A percentile compares a stretch with the other conserved stretches of the same genome.
Evolutionary conservation across 2,113 vertebrate species (phyloP).

Genomic region (Esox niger): DNA sequence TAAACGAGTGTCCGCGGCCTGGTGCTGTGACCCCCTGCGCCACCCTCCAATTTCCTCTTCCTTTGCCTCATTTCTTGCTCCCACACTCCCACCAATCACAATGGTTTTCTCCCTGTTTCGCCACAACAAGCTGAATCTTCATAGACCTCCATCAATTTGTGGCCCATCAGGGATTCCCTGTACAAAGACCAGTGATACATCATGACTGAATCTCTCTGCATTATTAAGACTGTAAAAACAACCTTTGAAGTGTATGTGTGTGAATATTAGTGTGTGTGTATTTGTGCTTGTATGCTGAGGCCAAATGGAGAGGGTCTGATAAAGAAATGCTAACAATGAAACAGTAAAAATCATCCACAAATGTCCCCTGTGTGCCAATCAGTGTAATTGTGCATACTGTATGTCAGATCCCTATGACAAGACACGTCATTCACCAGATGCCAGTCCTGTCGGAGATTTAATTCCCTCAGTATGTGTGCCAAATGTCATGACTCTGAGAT

Average conservation of each 20-base stretch:
- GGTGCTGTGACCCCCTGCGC: slow-evolving; percentile 63
- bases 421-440: too few species aligned
- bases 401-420: too few species aligned
- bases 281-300: not conserved
- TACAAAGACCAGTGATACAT: slow-evolving; percentile 65
- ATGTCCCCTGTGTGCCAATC: too few species aligned
- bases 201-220: slow-evolving; percentile 65
- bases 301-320: slow-evolving; percentile 13
- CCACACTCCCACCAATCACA: slow-evolving; percentile 39
- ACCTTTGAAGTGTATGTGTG: slow-evolving; percentile 42
- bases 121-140: slow-evolving; percentile 60
- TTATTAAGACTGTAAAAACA: slow-evolving; percentile 71
- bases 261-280: too few species aligned
- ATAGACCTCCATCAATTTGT: slow-evolving; percentile 74
- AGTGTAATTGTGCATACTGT: too few species aligned
- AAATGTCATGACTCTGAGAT: too few species aligned
- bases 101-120: slow-evolving; percentile 45
- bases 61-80: slow-evolving; percentile 47
- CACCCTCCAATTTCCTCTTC: slow-evolving; percentile 38
- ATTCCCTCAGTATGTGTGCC: too few species aligned
- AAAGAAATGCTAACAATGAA: slow-evolving; percentile 40
- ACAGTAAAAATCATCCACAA: slow-evolving; percentile 35
- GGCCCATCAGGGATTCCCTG: slow-evolving; percentile 69
- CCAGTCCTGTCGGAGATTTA: too few species aligned
- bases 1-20: slow-evolving; percentile 58